Evolutionary conservation across 2,797 vertebrate species (phyloP).

Genomic region (Hephaestus fuliginosus): DNA sequence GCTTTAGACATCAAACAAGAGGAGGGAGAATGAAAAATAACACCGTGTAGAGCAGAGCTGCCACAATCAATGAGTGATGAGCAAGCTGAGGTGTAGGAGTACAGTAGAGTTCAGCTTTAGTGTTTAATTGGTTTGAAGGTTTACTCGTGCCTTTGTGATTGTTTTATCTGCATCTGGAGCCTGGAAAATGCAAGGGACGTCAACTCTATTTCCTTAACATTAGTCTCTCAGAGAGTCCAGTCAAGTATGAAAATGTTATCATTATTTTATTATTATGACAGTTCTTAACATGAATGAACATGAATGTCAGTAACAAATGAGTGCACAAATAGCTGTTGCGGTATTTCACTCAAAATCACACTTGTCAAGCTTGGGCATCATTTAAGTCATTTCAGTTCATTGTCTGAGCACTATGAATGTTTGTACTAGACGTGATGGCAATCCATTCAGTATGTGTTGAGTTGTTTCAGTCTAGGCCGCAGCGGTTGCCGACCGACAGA

Average conservation of each 20-base stretch:
- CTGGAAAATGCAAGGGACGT: neutral
- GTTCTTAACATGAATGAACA: too few relatives aligned
- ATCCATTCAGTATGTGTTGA: neutral
- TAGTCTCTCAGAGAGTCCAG: neutral
- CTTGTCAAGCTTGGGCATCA: neutral
- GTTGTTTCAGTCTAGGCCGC: neutral
- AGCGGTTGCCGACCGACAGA: neutral
- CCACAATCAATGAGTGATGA: slow-evolving; percentile 37
- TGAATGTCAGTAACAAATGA: too few relatives aligned
- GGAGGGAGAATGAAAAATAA: slow-evolving; percentile 21
- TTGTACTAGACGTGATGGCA: neutral
- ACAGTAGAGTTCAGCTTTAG: neutral
- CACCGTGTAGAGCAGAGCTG: slow-evolving; percentile 12
- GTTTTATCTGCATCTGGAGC: slow-evolving; percentile 13
- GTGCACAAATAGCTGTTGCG: neutral
- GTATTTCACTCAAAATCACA: too few relatives aligned
- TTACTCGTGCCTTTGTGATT: neutral
- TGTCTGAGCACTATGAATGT: neutral
- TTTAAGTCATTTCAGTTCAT: neutral
- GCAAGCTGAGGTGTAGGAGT: neutral
- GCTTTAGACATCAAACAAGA: slow-evolving; percentile 47
- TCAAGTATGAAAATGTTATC: neutral
- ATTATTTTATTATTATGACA: too few relatives aligned
- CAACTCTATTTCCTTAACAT: neutral
- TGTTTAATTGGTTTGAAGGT: slow-evolving; percentile 32